phyloP scores from a whole-genome alignment of 2,797 vertebrate genomes.

The Coreius guichenoti region DNA sequence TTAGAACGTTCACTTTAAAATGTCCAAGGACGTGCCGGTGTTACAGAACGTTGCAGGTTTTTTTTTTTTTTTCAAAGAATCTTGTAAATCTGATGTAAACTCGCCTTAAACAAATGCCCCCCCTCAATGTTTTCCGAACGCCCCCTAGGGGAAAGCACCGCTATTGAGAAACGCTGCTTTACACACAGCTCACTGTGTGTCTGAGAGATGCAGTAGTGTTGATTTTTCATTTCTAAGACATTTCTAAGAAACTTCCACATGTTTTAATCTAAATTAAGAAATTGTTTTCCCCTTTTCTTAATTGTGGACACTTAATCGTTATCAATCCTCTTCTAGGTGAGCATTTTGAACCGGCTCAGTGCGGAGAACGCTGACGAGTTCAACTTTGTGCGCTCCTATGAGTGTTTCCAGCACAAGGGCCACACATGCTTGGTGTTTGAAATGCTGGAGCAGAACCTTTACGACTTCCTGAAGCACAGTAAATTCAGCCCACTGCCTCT shows the following conservation, averaged over 20 bases:
- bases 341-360: conserved; percentile 95
- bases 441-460: conserved; percentile 99
- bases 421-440: conserved; percentile 99
- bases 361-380: conserved; percentile 97
- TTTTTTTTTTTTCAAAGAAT: no score
- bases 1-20: no score
- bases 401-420: conserved; percentile 99
- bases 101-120: no score
- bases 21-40: no score
- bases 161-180: no score
- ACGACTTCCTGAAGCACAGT: conserved; percentile 99
- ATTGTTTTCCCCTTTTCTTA: neutral
- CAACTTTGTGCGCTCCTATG: conserved; percentile 97
- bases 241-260: neutral
- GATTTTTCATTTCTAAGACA: no score
- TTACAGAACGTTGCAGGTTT: no score
- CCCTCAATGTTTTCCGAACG: no score
- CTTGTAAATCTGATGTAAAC: no score
- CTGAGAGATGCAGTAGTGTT: no score
- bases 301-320: neutral
- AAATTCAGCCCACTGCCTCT: conserved; percentile 98
- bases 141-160: no score
- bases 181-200: no score
- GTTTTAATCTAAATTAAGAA: neutral
- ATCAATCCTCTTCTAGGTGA: conserved; percentile 78